Conservation (phyloP, 1,140 invertebrate species). For the Frieseomelitta varia region DNA sequence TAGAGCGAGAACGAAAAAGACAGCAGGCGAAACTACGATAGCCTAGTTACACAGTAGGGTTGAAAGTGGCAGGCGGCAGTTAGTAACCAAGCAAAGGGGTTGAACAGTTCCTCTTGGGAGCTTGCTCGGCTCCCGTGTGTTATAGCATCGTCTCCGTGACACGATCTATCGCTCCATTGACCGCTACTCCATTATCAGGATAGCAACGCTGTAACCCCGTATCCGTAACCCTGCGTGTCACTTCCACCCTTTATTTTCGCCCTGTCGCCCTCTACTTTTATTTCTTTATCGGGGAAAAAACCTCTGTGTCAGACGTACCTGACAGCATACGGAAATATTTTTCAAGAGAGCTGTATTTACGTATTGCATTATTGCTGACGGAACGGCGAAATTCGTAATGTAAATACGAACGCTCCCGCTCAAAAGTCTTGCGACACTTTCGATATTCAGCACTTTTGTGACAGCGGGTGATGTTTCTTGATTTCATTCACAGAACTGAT, state of each 20-base stretch:
- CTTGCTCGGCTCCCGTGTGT: conserved; percentile 64
- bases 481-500: no score
- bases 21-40: conserved; percentile 43
- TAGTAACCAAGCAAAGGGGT: conserved; percentile 43
- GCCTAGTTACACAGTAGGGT: conserved; percentile 37
- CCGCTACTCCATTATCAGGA: conserved; percentile 77
- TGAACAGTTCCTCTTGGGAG: conserved; percentile 59
- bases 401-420: no score
- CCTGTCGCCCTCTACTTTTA: neutral
- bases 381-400: no score
- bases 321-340: neutral
- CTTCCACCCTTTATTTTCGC: conserved; percentile 25
- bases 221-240: conserved; percentile 59
- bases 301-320: conserved; percentile 33
- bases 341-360: neutral
- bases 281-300: conserved; percentile 49
- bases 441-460: no score
- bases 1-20: conserved; percentile 40
- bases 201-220: conserved; percentile 70
- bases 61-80: conserved; percentile 55
- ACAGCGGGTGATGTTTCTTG: no score
- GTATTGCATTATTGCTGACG: no score
- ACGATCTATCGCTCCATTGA: conserved; percentile 78
- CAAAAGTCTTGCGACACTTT: no score
- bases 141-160: conserved; percentile 62